These are phyloP conservation scores for Ramphastos sulfuratus DNA, from an alignment of 2,113 vertebrate species.

Conservation along the genomic window DNA sequence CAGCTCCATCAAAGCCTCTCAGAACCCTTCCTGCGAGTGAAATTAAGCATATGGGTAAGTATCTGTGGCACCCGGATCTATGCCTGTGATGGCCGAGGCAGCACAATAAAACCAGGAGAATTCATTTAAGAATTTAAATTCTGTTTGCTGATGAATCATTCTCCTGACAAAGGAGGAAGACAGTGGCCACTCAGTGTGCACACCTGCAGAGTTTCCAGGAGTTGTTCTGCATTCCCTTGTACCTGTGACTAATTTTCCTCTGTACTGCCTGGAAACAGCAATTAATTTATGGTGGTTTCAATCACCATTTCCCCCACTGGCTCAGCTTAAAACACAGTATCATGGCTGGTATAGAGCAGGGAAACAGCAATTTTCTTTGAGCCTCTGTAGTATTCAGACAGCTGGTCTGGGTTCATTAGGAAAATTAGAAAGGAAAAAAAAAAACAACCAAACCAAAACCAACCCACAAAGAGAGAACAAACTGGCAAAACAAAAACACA, in stretches of 20 bases:
- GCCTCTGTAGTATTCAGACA: constrained; percentile 15
- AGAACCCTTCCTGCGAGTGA: neutral
- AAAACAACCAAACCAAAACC: neutral
- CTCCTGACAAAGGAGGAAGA: neutral
- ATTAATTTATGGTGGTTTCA: constrained; percentile 56
- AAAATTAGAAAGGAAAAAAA: constrained; percentile 9
- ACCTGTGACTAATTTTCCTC: neutral
- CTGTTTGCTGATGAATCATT: neutral
- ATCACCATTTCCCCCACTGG: constrained; percentile 1
- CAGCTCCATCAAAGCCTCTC: neutral
- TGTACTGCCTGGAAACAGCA: constrained; percentile 11
- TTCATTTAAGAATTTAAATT: neutral
- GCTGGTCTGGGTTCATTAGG: constrained; percentile 15
- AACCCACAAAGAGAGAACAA: neutral
- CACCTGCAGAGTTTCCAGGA: neutral
- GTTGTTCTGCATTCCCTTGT: neutral
- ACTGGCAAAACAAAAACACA: neutral
- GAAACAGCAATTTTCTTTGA: constrained; percentile 42
- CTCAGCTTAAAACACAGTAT: constrained; percentile 38
- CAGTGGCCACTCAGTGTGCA: neutral
- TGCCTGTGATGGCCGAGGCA: neutral
- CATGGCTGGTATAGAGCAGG: neutral
- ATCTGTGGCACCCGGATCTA: neutral
- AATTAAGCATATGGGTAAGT: neutral
- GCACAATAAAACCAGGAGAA: neutral